phyloP scores from a whole-genome alignment of 2,113 vertebrate genomes.

The Poeciliopsis retropinna region DNA sequence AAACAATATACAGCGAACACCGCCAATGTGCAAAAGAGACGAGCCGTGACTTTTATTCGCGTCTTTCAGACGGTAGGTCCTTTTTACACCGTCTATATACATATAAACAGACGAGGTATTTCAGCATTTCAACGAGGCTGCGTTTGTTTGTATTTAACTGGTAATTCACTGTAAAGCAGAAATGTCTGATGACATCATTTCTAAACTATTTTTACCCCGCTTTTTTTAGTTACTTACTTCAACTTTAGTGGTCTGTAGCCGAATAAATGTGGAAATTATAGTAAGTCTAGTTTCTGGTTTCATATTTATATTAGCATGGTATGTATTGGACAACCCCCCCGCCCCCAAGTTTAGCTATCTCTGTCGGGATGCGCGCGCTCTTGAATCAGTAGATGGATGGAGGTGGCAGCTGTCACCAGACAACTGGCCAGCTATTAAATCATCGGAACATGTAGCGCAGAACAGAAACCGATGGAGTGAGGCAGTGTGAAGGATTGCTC shows the following conservation, averaged over 20 bases:
- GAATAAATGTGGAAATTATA: neutral
- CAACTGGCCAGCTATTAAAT: conserved; percentile 49
- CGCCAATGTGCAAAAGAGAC: neutral
- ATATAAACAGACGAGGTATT: too few species aligned
- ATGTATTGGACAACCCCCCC: neutral
- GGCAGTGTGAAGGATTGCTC: conserved; percentile 57
- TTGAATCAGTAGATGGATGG: neutral
- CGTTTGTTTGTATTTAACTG: neutral
- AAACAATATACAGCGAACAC: neutral
- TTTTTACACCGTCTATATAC: neutral
- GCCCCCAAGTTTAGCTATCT: neutral
- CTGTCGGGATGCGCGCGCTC: neutral
- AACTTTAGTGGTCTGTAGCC: neutral
- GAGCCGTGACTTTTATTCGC: neutral
- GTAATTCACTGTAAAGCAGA: neutral
- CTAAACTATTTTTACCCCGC: neutral
- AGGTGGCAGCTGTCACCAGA: conserved; percentile 10
- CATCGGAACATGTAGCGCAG: conserved; percentile 21
- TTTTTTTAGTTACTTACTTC: neutral
- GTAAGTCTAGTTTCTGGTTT: too few species aligned
- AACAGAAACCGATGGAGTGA: conserved; percentile 57
- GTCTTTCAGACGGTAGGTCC: neutral
- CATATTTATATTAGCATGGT: neutral
- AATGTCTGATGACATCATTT: neutral
- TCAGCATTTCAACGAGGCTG: neutral